phyloP scores from a whole-genome alignment of 2,113 vertebrate genomes.

The Channa maculata region DNA sequence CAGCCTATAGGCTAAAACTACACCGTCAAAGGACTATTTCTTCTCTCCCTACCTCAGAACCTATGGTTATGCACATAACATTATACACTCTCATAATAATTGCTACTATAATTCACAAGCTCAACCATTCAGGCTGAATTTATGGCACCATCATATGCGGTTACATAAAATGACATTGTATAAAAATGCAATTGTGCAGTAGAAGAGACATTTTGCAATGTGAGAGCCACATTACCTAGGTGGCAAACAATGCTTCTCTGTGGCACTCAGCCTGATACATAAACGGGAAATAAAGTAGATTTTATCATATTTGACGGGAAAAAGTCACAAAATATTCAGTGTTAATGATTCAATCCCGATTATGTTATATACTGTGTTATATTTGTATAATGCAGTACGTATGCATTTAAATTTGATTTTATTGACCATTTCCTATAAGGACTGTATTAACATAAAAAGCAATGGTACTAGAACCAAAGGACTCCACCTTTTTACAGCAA shows the following conservation, averaged over 20 bases:
- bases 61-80: constrained; percentile 66
- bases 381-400: constrained; percentile 3
- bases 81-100: constrained; percentile 75
- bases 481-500: background rate
- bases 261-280: constrained; percentile 54
- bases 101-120: constrained; percentile 75
- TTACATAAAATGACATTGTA: constrained; percentile 75
- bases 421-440: too few species aligned
- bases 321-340: constrained; percentile 43
- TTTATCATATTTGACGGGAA: constrained; percentile 35
- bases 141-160: constrained; percentile 73
- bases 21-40: constrained; percentile 24
- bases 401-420: background rate
- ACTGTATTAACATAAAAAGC: background rate
- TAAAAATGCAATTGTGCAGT: constrained; percentile 73
- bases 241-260: constrained; percentile 72
- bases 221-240: constrained; percentile 61
- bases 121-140: constrained; percentile 76
- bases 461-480: too few species aligned
- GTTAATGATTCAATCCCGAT: constrained; percentile 41
- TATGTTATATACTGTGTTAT: constrained; percentile 20
- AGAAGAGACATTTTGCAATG: constrained; percentile 70
- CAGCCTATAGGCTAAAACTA: constrained; percentile 53
- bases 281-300: constrained; percentile 46
- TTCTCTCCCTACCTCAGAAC: constrained; percentile 60